phyloP scores from a whole-genome alignment of 2,888 invertebrate species.

The Stictocephala bisonia region DNA sequence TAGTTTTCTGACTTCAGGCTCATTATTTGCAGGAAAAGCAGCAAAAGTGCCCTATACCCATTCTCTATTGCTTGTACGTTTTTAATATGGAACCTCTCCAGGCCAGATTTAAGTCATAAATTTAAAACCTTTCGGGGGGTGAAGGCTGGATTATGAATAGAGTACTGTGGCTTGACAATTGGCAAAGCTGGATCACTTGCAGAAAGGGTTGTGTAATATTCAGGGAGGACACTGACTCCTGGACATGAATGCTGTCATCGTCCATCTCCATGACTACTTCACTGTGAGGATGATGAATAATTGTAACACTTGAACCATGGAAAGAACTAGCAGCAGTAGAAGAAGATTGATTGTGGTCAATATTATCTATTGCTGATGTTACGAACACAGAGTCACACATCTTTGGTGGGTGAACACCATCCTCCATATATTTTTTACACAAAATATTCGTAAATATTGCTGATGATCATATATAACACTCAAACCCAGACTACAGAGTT shows the following conservation, averaged over 20 bases:
- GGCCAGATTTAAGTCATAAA: background rate
- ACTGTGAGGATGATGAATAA: background rate
- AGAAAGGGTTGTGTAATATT: background rate
- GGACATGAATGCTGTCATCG: background rate
- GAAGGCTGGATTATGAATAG: background rate
- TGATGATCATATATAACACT: background rate
- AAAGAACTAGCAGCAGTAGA: background rate
- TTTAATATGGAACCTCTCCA: background rate
- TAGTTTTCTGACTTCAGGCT: background rate
- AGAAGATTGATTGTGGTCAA: background rate
- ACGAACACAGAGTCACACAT: background rate
- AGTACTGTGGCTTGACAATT: background rate
- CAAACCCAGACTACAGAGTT: background rate
- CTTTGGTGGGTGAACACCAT: constrained; percentile 1
- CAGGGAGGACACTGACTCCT: background rate
- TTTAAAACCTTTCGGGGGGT: background rate
- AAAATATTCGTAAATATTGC: background rate
- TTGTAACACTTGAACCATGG: background rate
- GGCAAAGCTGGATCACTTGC: background rate
- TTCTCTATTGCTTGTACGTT: background rate
- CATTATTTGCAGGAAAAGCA: background rate
- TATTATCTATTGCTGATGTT: background rate
- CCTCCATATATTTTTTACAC: background rate
- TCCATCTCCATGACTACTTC: background rate
- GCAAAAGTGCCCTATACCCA: background rate